phyloP scores from a whole-genome alignment of 2,888 invertebrate species.

The Listrodromus nycthemerus region DNA sequence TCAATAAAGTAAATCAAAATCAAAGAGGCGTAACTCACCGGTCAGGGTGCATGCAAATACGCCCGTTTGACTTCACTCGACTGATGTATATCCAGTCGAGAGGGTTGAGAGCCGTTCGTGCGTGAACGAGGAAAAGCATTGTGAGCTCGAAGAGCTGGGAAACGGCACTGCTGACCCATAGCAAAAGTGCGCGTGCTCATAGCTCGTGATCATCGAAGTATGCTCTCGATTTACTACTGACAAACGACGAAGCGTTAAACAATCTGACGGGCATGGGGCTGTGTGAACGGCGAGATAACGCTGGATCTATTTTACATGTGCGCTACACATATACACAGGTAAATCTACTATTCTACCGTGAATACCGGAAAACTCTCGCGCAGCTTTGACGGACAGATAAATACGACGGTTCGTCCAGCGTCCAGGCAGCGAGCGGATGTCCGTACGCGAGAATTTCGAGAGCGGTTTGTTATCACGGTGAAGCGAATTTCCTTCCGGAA shows the following conservation, averaged over 20 bases:
- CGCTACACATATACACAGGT: not conserved
- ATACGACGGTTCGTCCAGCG: not conserved
- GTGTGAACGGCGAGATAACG: slow-evolving; percentile 25
- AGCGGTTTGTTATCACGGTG: slow-evolving; percentile 30
- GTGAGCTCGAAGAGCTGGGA: slow-evolving; percentile 9
- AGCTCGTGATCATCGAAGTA: slow-evolving; percentile 46
- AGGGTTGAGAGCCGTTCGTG: not conserved
- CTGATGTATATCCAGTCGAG: not conserved
- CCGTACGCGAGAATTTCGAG: slow-evolving; percentile 43
- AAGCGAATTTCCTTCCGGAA: slow-evolving; percentile 51
- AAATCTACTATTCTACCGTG: not conserved
- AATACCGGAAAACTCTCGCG: not conserved
- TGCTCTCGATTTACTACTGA: slow-evolving; percentile 44
- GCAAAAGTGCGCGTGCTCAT: slow-evolving; percentile 22
- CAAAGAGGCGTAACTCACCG: not conserved
- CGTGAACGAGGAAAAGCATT: slow-evolving; percentile 1
- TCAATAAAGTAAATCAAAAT: not conserved
- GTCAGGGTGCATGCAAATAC: not conserved
- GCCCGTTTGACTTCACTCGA: not conserved
- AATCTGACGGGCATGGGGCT: slow-evolving; percentile 18
- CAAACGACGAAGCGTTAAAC: slow-evolving; percentile 42
- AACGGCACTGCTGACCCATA: not conserved
- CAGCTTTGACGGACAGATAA: not conserved
- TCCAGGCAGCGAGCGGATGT: not conserved
- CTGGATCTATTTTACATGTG: not conserved